These are phyloP conservation scores for Meteorus colon DNA, from an alignment of 2,888 invertebrate species.

Conservation along the genomic window DNA sequence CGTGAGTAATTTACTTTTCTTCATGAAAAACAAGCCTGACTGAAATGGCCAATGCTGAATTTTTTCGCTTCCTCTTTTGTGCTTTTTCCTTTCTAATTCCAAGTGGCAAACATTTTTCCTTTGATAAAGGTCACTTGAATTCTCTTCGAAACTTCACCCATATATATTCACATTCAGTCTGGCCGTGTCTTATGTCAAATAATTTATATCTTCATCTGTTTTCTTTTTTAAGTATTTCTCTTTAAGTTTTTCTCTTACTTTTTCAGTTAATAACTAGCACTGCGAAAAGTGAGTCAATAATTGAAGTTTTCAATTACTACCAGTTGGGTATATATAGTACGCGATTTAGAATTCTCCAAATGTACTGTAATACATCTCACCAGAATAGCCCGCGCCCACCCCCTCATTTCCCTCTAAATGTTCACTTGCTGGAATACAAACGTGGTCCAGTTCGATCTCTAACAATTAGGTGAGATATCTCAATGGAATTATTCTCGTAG, in stretches of 20 bases:
- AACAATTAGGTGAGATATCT: conserved; percentile 2
- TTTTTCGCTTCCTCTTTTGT: background rate
- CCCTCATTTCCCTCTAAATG: background rate
- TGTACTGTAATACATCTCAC: background rate
- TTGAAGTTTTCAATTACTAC: background rate
- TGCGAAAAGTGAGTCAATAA: background rate
- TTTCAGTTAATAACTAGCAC: background rate
- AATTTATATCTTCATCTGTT: too few relatives aligned
- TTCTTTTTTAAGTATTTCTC: too few relatives aligned
- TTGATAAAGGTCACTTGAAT: conserved; percentile 16
- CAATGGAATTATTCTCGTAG: background rate
- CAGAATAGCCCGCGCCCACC: background rate
- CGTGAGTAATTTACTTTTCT: conserved; percentile 27
- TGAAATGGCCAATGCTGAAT: background rate
- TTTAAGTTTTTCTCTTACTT: background rate
- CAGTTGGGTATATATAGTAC: background rate
- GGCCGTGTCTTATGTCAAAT: background rate
- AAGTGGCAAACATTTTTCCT: conserved; percentile 16
- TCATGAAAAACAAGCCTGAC: conserved; percentile 17
- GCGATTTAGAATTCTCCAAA: background rate
- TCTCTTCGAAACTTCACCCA: background rate
- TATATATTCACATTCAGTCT: background rate
- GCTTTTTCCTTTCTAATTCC: background rate
- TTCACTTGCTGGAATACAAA: background rate
- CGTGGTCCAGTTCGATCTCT: background rate